Percentiles rank a stretch among this genome's conserved stretches.
Evolutionary conservation across 1,140 invertebrate genomes (phyloP).

Genomic region (Chrysoperla carnea): DNA sequence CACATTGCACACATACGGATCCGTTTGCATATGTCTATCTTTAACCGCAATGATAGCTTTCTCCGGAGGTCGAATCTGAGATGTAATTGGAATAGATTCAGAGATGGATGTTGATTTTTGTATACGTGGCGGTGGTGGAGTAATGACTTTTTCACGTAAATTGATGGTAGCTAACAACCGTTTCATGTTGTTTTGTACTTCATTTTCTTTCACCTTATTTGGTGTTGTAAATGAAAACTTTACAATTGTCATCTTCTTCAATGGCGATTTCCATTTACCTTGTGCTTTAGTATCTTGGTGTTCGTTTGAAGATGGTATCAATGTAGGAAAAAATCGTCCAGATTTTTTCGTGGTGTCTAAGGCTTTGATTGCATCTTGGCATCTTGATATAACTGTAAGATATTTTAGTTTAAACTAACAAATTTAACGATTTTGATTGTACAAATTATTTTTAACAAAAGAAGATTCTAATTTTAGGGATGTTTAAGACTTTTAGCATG

Average conservation of each 20-base stretch:
- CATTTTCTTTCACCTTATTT: not conserved
- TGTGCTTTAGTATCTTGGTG: not conserved
- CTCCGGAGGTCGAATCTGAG: not conserved
- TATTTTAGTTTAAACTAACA: not conserved
- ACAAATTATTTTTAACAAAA: no score
- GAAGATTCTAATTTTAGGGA: no score
- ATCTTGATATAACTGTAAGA: slow-evolving; percentile 13
- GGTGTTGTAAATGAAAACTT: slow-evolving; percentile 11
- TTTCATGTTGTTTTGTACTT: not conserved
- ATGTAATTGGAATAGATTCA: not conserved
- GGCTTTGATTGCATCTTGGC: slow-evolving; percentile 12
- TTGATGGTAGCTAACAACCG: not conserved
- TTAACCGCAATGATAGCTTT: not conserved
- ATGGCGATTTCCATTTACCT: slow-evolving; percentile 7
- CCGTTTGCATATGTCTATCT: not conserved
- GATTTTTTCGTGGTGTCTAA: slow-evolving; percentile 5
- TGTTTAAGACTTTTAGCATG: no score
- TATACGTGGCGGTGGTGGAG: not conserved
- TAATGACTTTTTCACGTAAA: not conserved
- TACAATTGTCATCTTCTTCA: slow-evolving; percentile 8
- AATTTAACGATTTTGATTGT: no score
- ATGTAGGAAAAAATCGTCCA: slow-evolving; percentile 9
- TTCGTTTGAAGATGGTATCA: slow-evolving; percentile 1
- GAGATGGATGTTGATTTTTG: not conserved
- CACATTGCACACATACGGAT: not conserved